Conservation (phyloP, 2,888 invertebrate genomes). For the Notocelia uddmanniana region DNA sequence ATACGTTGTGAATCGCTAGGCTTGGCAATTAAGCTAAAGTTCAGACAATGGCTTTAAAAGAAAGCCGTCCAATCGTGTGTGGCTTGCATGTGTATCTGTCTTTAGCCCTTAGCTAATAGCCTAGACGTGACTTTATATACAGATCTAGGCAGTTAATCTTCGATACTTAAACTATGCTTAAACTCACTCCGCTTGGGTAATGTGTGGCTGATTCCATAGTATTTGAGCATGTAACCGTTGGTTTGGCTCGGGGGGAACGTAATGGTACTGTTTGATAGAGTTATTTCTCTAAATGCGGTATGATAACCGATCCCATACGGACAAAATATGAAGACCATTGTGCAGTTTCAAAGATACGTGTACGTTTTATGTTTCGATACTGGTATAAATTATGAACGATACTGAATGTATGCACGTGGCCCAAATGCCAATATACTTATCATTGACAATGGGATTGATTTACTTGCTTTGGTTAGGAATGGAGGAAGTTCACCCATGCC, state of each 20-base stretch:
- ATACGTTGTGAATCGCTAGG: not conserved
- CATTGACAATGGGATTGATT: too few relatives aligned
- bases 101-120: slow-evolving; percentile 72
- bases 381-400: not conserved
- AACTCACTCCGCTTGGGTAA: slow-evolving; percentile 57
- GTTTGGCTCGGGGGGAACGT: slow-evolving; percentile 31
- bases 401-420: too few relatives aligned
- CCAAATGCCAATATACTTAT: too few relatives aligned
- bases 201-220: slow-evolving; percentile 71
- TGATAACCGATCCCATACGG: slow-evolving; percentile 13
- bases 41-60: slow-evolving; percentile 40
- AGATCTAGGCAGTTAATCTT: slow-evolving; percentile 71
- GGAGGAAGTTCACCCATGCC: too few relatives aligned
- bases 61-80: slow-evolving; percentile 48
- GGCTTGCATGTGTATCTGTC: slow-evolving; percentile 71
- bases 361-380: not conserved
- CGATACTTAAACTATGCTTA: slow-evolving; percentile 55
- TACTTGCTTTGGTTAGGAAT: too few relatives aligned
- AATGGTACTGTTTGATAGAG: slow-evolving; percentile 56
- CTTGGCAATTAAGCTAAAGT: slow-evolving; percentile 40
- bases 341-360: not conserved
- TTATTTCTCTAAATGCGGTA: slow-evolving; percentile 47
- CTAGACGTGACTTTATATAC: slow-evolving; percentile 75
- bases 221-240: slow-evolving; percentile 59
- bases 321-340: not conserved